Evolutionary conservation across 2,888 invertebrate species (phyloP), one percentile per base, ranked within the genome.

Genomic region (Dynastes maya): DNA sequence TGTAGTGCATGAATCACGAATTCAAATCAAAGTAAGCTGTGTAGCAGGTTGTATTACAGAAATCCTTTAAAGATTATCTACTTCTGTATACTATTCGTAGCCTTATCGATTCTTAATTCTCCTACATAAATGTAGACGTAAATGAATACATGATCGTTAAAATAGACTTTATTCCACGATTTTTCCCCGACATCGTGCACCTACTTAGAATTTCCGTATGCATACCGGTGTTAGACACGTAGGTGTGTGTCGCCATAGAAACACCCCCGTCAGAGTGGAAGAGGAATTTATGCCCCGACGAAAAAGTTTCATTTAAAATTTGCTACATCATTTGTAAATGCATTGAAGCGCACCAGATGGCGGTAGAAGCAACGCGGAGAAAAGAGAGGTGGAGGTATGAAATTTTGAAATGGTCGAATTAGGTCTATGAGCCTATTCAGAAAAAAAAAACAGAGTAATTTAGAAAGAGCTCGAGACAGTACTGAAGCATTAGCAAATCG

Each of bases 221-320:
- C 68, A 40, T 68, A 22, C 22, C 51, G 68, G 49, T 51, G 29
- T 37, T 37, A 68, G 68, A 16, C 76, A 37, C 72, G 71, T 37
- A 37, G 58, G 58, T 51, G 40, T 55, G 72, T 78, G 82, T 86
- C 84, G 84, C 84, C 85, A 86, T 86, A 85, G 86, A 85, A 86
- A 86, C 86, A 82, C 85, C 85, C 85, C 83, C 85, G 85, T 85
- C 83, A 82, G 79, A 53, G 63, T 53, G 22, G 58, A 29, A 82
- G 85, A 83, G 83, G 83, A 83, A 85, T 85, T 85, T 85, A 84
- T 85, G 85, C 83, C 82, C 82, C 83, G 82, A 79, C 83, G 84
- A 84, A 85, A 85, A 84, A 84, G 85, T 84, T 85, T 84, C 83
- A 83, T 85, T 85, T 85, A 83, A 85, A 85, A 85, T 85, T 85